Evolutionary conservation across 2,888 invertebrate genomes (phyloP), one percentile per base, ranked within the genome.

Genomic region (Cheilosia grossa): DNA sequence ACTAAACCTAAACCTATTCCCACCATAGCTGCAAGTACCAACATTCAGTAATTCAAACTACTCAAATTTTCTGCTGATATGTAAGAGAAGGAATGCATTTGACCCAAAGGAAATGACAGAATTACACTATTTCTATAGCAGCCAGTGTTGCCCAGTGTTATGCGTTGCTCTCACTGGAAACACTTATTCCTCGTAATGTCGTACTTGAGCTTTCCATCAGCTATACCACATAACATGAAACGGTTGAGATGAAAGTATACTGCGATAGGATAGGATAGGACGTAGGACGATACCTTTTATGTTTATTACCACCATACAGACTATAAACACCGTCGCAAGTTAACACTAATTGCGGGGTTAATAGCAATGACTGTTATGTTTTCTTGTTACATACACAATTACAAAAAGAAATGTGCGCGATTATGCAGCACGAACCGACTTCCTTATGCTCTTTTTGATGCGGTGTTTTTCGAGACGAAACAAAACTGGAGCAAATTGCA

Each of bases 251-350:
- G 10, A 47, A 47, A 47, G 47, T 17, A 47, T 19, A 47, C 19
- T 17, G 47, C 19, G 17, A 5, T n/a, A n/a, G n/a, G n/a, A n/a
- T n/a, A 19, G 9, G 9, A 47, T 19, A 19, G 10, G 24, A 24
- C 24, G 9, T 19, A 17, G 17, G 47, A 19, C 17, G 47, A 17
- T 19, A 19, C 47, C 9, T 9, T 19, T 47, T 17, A 17, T 47
- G 47, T 19, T 47, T 47, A 47, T 47, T 47, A 47, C 47, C 47
- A 19, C 19, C 19, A 47, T 47, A 47, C 19, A 19, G 47, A 19
- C 19, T 47, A 10, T 47, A 47, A 47, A 47, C 47, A 47, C 19
- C 47, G 17, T 47, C 19, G 47, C 47, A 47, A 47, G 47, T 47
- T 47, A 47, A 19, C 47, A 19, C 47, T 47, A 47, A 47, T 47